Percentiles rank a stretch among this genome's conserved stretches.
Evolutionary conservation across 2,797 vertebrate species (phyloP).

Genomic region (Erethizon dorsatum): DNA sequence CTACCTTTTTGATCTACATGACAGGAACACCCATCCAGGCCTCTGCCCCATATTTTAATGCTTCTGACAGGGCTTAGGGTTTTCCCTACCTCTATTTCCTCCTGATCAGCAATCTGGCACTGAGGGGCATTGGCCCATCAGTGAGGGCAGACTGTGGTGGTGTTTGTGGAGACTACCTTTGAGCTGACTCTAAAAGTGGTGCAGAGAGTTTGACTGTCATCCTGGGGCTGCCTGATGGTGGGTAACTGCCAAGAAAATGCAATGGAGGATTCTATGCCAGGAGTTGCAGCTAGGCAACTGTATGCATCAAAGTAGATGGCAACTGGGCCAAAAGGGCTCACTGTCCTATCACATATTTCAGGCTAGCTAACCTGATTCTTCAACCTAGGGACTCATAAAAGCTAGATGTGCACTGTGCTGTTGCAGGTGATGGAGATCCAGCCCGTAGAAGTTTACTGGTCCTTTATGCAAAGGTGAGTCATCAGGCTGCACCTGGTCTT

Average conservation of each 20-base stretch:
- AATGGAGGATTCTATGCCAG: constrained; percentile 85
- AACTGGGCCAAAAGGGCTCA: constrained; percentile 77
- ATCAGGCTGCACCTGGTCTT: constrained; percentile 47
- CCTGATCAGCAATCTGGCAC: constrained; percentile 79
- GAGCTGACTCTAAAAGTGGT: constrained; percentile 79
- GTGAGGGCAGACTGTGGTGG: constrained; percentile 85
- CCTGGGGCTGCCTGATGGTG: constrained; percentile 74
- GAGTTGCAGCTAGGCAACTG: constrained; percentile 65
- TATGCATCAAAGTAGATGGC: constrained; percentile 86
- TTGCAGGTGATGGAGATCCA: constrained; percentile 66
- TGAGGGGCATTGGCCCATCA: constrained; percentile 81
- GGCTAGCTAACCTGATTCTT: constrained; percentile 74
- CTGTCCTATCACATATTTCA: constrained; percentile 78
- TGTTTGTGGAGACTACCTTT: constrained; percentile 87
- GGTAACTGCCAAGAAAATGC: constrained; percentile 87
- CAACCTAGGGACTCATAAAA: constrained; percentile 72
- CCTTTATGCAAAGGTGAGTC: constrained; percentile 75
- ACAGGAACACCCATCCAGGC: constrained; percentile 86
- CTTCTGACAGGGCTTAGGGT: constrained; percentile 82
- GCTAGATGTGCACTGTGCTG: neutral
- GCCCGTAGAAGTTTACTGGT: constrained; percentile 80
- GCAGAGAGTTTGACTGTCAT: constrained; percentile 77
- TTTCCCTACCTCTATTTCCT: constrained; percentile 88
- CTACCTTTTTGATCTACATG: constrained; percentile 85
- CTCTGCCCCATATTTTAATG: constrained; percentile 80